A percentile compares a stretch with the other conserved stretches of the same genome.
Conservation (phyloP, 2,797 vertebrate genomes). For the Dromococcyx pavoninus region DNA sequence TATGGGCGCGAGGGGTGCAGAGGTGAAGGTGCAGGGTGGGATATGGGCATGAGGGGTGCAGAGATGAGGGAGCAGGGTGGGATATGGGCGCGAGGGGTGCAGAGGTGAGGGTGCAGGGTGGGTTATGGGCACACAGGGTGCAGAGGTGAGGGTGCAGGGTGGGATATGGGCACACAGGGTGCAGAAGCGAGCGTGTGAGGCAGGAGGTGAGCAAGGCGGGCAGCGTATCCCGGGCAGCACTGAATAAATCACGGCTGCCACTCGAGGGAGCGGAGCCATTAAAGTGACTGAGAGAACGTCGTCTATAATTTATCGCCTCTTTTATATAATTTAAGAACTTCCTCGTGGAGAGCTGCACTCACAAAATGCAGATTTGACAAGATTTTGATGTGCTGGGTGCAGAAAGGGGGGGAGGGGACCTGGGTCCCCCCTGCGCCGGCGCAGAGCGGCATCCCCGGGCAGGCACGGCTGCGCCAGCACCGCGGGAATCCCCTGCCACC, state of each 20-base stretch:
- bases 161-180: background rate
- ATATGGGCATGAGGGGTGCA: no score
- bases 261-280: constrained; percentile 59
- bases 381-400: constrained; percentile 2
- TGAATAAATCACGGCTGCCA: constrained; percentile 60
- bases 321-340: constrained; percentile 71
- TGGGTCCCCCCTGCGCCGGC: background rate
- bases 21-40: background rate
- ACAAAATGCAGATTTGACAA: constrained; percentile 46
- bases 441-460: background rate
- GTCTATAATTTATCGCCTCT: constrained; percentile 69
- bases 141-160: no score
- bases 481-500: constrained; percentile 2
- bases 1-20: no score
- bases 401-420: background rate
- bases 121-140: no score
- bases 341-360: constrained; percentile 51
- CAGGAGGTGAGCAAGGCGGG: background rate
- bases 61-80: no score
- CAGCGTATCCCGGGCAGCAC: background rate
- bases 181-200: background rate
- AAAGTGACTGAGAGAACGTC: constrained; percentile 53
- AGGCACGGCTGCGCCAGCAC: background rate
- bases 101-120: no score
- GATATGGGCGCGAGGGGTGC: no score